Percentiles rank a stretch among this genome's conserved stretches.
Conservation (phyloP, 2,888 invertebrate genomes). For the Drosophila mercatorum region DNA sequence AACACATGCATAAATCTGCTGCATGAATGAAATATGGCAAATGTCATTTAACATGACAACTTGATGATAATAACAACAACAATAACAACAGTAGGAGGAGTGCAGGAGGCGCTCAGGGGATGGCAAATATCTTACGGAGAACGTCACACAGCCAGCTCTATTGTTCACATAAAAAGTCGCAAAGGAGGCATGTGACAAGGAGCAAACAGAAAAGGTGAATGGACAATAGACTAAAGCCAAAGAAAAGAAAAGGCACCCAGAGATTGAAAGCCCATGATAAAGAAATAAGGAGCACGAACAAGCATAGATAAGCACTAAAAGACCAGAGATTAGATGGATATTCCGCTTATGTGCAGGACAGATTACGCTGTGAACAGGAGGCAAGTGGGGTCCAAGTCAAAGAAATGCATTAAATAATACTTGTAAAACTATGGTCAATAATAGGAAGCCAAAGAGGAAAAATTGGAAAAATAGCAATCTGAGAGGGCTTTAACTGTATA, state of each 20-base stretch:
- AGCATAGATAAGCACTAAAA: conserved; percentile 14
- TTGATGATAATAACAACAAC: conserved; percentile 78
- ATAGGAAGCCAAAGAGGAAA: not conserved
- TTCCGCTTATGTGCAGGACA: not conserved
- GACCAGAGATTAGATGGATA: conserved; percentile 16
- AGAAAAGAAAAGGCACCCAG: conserved; percentile 30
- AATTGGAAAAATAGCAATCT: not conserved
- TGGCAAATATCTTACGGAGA: conserved; percentile 30
- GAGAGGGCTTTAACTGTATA: not conserved
- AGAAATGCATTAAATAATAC: not conserved
- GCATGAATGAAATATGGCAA: conserved; percentile 80
- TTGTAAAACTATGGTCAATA: not conserved
- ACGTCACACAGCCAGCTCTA: conserved; percentile 22
- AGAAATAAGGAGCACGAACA: not conserved
- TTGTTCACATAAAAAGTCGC: conserved; percentile 25
- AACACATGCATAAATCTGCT: conserved; percentile 35
- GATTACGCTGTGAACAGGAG: not conserved
- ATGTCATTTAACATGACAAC: conserved; percentile 82
- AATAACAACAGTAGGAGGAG: conserved; percentile 66
- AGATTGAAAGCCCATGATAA: conserved; percentile 25
- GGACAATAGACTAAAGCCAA: conserved; percentile 36
- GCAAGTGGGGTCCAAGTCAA: not conserved
- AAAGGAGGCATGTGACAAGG: conserved; percentile 22
- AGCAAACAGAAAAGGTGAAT: conserved; percentile 54
- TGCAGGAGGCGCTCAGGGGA: not conserved